Conservation (phyloP, 2,113 vertebrate genomes). For the Tragelaphus buxtoni region DNA sequence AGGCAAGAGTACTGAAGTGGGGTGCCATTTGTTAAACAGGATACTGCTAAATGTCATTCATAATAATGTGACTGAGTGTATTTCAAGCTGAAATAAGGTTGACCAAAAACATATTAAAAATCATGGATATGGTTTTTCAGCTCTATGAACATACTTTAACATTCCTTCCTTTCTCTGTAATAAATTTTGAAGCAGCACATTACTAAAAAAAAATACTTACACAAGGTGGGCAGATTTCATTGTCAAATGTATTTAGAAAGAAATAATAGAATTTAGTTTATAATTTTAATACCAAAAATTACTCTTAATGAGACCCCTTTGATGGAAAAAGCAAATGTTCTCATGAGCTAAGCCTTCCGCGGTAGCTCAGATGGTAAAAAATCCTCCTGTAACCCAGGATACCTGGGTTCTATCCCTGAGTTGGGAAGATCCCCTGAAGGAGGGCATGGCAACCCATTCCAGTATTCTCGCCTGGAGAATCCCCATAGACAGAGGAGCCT, state of each 20-base stretch:
- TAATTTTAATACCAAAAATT: not conserved
- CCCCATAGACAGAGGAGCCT: not conserved
- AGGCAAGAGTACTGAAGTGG: too few relatives aligned
- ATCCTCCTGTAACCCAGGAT: not conserved
- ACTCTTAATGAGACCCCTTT: not conserved
- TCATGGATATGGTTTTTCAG: not conserved
- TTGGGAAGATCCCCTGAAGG: not conserved
- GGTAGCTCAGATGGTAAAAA: not conserved
- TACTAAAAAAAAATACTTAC: not conserved
- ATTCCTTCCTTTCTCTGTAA: not conserved
- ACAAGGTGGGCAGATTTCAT: not conserved
- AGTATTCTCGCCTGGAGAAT: not conserved
- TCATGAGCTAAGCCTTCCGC: not conserved
- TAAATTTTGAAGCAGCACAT: not conserved
- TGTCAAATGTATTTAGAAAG: not conserved
- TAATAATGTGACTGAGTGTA: not conserved
- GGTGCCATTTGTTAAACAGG: not conserved
- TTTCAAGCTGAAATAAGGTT: not conserved
- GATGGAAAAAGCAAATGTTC: not conserved
- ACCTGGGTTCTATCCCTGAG: not conserved
- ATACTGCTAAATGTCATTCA: not conserved
- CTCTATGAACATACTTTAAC: not conserved
- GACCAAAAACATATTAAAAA: not conserved
- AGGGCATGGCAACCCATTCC: not conserved
- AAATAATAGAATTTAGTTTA: not conserved